Conservation (phyloP, 64 coral and sea anemone species). For the Actinia tenebrosa region DNA sequence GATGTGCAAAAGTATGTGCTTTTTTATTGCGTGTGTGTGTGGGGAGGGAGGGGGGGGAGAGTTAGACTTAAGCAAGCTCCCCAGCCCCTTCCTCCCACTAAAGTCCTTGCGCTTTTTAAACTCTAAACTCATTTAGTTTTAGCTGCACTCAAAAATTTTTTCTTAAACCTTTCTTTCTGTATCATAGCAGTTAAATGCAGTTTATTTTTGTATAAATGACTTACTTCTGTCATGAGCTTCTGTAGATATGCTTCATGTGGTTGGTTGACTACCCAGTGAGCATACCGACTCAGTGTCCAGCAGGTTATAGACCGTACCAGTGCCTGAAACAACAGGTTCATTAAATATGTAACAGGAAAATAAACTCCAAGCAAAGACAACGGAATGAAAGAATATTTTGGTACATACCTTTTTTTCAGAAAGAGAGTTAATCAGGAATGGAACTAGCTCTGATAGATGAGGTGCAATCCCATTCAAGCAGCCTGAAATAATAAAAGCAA, state of each 20-base stretch:
- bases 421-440: conserved; percentile 93
- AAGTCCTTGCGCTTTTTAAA: too few species aligned
- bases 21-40: too few species aligned
- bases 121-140: too few species aligned
- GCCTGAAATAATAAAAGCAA: conserved; percentile 45
- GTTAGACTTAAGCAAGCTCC: too few species aligned
- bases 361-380: not conserved
- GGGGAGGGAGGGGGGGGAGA: too few species aligned
- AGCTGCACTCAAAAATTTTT: too few species aligned
- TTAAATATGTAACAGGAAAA: not conserved
- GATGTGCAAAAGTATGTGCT: too few species aligned
- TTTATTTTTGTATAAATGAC: not conserved
- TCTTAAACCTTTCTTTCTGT: too few species aligned
- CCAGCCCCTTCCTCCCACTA: too few species aligned
- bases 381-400: not conserved
- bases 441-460: conserved; percentile 86
- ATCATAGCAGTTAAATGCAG: too few species aligned
- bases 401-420: conserved; percentile 84
- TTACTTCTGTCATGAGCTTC: conserved; percentile 92
- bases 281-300: conserved; percentile 99
- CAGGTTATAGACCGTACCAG: conserved; percentile 96
- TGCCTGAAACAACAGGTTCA: conserved; percentile 27
- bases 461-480: conserved; percentile 89
- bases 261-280: conserved; percentile 98
- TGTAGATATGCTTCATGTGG: conserved; percentile 96